Base-by-base conservation (phyloP, 2,797 vertebrate species). In the Macropodus opercularis region DNA sequence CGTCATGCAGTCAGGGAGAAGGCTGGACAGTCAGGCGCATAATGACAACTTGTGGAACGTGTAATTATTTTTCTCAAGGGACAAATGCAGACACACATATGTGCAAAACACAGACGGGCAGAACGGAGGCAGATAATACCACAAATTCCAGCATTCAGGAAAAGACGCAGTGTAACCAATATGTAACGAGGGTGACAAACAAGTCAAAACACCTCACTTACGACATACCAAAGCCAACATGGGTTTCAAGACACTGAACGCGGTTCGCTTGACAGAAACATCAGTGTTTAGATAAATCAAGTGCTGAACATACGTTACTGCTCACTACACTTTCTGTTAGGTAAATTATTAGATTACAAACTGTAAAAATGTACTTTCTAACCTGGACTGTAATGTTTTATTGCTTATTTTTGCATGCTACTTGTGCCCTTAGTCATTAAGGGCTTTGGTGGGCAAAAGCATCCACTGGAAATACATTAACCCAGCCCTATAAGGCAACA, bases 1-100 rank as follows among this genome's bases (percentile, higher is more conserved):
- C 82, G 86, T 81, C 79, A 75, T 78, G 84, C 72, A 86, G 83
- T 87, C 80, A 72, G 60, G 65, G 68, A 80, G 79, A 75, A 79
- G 80, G 68, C 63, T 44, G 80, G 79, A 85, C 72, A 73, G 77
- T 68, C 76, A 80, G 86, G 83, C 85, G 83, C 80, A 77, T 92
- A 92, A 92, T 92, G 80, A 91, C 84, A 91, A 86, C 88, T 54
- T 61, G 18, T 64, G 73, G 62, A 84, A 86, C 85, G 79, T 83
- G 69, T 86, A 89, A 93, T 91, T 92, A 91, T 85, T 79, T 86
- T 75, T 81, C 68, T 75, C 46, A 49, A 46, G 68, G 64, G 74
- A 86, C 79, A 80, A 81, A 80, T 75, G 81, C 42, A 80, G 31
- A 40, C 52, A 72, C 69, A 72, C 26, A 35, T 58, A 53, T 4